These are phyloP conservation scores for Myoxocephalus aenaeus DNA, from an alignment of 2,797 vertebrate species.

Conservation along the genomic window DNA sequence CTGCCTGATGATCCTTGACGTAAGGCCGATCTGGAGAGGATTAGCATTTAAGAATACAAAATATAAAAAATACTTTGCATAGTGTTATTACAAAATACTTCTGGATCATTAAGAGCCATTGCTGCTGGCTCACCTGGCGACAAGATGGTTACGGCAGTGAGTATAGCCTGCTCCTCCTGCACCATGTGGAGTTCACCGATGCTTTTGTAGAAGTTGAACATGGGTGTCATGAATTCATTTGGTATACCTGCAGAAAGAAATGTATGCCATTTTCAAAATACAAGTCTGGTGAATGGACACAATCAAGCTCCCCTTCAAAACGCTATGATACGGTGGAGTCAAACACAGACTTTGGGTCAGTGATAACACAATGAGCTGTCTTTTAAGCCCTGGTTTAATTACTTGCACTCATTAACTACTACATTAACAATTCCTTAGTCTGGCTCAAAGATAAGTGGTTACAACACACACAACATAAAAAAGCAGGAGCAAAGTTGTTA, in stretches of 20 bases:
- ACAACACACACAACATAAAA: neutral
- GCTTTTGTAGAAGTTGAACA: slow-evolving; percentile 99
- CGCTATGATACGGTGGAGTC: neutral
- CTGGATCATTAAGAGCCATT: neutral
- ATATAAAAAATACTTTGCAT: neutral
- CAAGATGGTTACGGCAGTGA: slow-evolving; percentile 95
- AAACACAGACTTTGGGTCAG: neutral
- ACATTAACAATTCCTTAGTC: neutral
- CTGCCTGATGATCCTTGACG: slow-evolving; percentile 91
- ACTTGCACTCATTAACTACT: neutral
- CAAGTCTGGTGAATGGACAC: neutral
- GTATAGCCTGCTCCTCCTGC: slow-evolving; percentile 94
- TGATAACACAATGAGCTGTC: neutral
- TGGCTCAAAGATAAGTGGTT: neutral
- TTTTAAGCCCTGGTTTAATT: neutral
- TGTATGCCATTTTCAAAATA: neutral
- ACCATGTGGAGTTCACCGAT: slow-evolving; percentile 93
- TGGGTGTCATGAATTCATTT: slow-evolving; percentile 94
- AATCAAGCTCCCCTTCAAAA: neutral
- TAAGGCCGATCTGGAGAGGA: slow-evolving; percentile 89
- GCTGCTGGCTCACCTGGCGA: slow-evolving; percentile 71
- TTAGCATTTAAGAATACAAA: neutral
- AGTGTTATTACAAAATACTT: neutral
- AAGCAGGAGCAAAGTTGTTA: neutral
- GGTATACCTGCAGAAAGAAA: slow-evolving; percentile 88